Base-by-base conservation (phyloP, 92 coral and sea anemone species). In the Parazoanthus atlanticus region DNA sequence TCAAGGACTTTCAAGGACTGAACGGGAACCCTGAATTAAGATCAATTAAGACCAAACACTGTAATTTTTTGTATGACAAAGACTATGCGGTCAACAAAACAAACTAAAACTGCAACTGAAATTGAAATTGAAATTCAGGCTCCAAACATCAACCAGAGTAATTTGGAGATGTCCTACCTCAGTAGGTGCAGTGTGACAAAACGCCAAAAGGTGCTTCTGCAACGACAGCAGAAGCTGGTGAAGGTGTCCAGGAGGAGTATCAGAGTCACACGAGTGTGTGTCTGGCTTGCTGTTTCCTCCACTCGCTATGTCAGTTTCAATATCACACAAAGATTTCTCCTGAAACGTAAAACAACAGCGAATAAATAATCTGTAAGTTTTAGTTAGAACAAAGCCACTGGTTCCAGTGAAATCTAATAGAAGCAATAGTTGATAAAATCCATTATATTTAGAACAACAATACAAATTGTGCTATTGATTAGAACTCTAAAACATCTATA, bases 191-290 rank as follows among this genome's bases (percentile, higher is more conserved):
- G 82, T 90, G 54, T 88, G 91, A 84, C 98, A 95, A 79, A 90
- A 93, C 43, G 94, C 96, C 86, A 95, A 82, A 83, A 93, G 85
- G 90, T 95, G 96, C 81, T 95, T 95, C 84, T 93, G 96, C 41
- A 95, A 88, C 19, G 93, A 94, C 78, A 95, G 69, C 16, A 93
- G 58, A 49, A 93, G 89, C 80, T 95, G 92, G 23, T 83, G 94
- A 19, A 95, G 91, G 73, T 91, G 86, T 8, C 81, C 80, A 71
- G 94, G 91, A 17, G 87, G 81, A 0, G 78, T 91, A 36, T 89
- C 84, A 23, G 86, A 76, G 12, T 67, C 74, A 83, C 30, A 82
- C 6, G 31, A 15, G 43, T 30, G 87, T 9, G 78, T 70, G 58
- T 84, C 78, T 38, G 36, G 64, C 46, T 84, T 71, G 74, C 15